Base-by-base conservation (phyloP, 1,140 invertebrate species). In the Penaeus indicus region DNA sequence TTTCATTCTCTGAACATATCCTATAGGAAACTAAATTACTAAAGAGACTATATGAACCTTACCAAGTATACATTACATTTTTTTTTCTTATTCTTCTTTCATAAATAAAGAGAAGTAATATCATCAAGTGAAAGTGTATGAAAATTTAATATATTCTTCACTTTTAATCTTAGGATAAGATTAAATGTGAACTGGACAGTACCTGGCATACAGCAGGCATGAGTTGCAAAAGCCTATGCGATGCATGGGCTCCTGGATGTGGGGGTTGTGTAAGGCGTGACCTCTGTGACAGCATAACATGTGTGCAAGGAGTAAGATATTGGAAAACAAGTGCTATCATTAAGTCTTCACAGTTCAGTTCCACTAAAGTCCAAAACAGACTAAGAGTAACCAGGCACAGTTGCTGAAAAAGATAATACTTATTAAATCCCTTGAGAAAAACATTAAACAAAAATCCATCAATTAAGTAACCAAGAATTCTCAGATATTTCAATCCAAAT, bases 261-360 rank as follows among this genome's bases (percentile, higher is more conserved):
- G 96, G 94, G 22, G 96, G 94, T 88, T 97, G 95, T 60, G 96
- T 94, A 72, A 97, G 94, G 91, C 95, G 95, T 63, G 96, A 94
- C 72, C 95, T 93, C 92, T 97, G 96, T 32, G 96, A 97, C 16
- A 97, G 94, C 95, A 98, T 97, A 0, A 99, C 94, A 93, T 99
- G 97, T n/a, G 96, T 96, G 92, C 97, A 97, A 21, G 96, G 97
- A 90, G 96, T 94, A 78, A 99, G 93, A 92, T 98, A 96, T 93
- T 96, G 96, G 90, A 98, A 96, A 79, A 99, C 95, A 47, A 99
- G 93, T 92, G 98, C 97, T 91, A 98, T 94, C 96, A 99, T 97
- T n/a, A 99, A 95, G 93, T 99, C 98, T 93, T 99, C 98, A 93
- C 97, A 99, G 92, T 98, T 97, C 69, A 99, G 93, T 91, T 97